Conservation (phyloP, 2,113 vertebrate genomes). For the Toxotes jaculatrix region DNA sequence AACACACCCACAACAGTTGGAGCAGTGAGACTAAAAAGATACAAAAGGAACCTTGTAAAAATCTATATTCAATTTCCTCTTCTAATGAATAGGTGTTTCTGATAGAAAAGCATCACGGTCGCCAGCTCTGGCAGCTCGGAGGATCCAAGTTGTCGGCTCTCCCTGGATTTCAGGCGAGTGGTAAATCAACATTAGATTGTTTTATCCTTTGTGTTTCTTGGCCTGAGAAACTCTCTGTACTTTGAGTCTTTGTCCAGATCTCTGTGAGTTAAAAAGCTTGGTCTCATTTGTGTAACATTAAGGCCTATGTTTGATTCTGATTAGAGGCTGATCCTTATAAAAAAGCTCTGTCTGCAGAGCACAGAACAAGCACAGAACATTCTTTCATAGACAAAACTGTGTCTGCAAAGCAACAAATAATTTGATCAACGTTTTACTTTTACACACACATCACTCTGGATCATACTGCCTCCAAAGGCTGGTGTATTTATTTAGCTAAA, state of each 20-base stretch:
- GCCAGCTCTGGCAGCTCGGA: neutral
- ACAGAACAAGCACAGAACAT: neutral
- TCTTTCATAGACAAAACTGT: neutral
- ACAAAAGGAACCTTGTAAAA: conserved; percentile 41
- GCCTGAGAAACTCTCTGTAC: neutral
- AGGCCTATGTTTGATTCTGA: neutral
- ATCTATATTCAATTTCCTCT: conserved; percentile 35
- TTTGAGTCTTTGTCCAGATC: neutral
- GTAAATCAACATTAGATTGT: neutral
- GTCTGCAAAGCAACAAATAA: neutral
- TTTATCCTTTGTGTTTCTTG: conserved; percentile 19
- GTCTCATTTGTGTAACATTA: neutral
- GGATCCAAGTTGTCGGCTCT: neutral
- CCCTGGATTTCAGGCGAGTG: neutral
- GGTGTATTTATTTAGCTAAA: too few relatives aligned
- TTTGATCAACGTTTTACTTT: too few relatives aligned
- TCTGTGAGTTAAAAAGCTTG: neutral
- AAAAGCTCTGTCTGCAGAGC: neutral
- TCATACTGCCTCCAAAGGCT: too few relatives aligned
- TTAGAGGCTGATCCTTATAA: neutral
- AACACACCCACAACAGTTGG: conserved; percentile 46
- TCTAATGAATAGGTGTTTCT: conserved; percentile 38
- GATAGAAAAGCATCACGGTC: conserved; percentile 1
- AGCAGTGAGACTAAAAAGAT: conserved; percentile 9
- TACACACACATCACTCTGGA: too few relatives aligned